Evolutionary conservation across 2,888 invertebrate genomes (phyloP).

Genomic region (Ectemnius continuus): DNA sequence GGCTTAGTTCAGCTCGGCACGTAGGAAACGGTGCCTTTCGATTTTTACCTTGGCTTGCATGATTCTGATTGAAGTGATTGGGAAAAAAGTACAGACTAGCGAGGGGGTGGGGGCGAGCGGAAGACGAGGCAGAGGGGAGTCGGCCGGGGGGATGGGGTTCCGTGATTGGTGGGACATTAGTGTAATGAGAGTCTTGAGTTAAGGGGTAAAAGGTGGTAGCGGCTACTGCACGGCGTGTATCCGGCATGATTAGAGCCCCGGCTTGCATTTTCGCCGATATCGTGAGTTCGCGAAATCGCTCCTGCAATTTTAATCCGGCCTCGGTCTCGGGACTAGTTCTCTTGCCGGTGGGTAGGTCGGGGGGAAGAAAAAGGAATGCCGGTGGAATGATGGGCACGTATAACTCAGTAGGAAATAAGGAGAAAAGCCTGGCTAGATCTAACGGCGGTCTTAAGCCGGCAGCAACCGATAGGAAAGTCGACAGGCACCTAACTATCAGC

Average conservation of each 20-base stretch:
- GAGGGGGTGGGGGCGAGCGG: slow-evolving; percentile 38
- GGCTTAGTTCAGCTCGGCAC: slow-evolving; percentile 18
- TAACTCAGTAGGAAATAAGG: slow-evolving; percentile 19
- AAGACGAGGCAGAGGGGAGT: slow-evolving; percentile 32
- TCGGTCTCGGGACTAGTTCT: slow-evolving; percentile 49
- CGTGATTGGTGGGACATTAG: slow-evolving; percentile 74
- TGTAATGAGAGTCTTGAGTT: slow-evolving; percentile 71
- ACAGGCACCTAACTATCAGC: background rate
- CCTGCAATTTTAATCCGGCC: slow-evolving; percentile 62
- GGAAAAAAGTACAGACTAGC: slow-evolving; percentile 53
- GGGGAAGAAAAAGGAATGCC: slow-evolving; percentile 31
- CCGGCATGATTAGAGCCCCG: slow-evolving; percentile 69
- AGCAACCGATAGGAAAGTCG: slow-evolving; percentile 18
- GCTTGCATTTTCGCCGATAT: slow-evolving; percentile 62
- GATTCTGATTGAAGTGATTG: slow-evolving; percentile 67
- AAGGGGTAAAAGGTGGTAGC: slow-evolving; percentile 75
- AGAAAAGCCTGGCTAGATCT: slow-evolving; percentile 10
- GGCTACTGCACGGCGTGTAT: slow-evolving; percentile 63
- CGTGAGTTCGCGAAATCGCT: slow-evolving; percentile 68
- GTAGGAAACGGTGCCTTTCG: slow-evolving; percentile 23
- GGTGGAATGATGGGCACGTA: slow-evolving; percentile 26
- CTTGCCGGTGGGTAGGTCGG: slow-evolving; percentile 13
- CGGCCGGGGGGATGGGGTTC: slow-evolving; percentile 51
- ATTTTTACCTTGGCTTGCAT: slow-evolving; percentile 66
- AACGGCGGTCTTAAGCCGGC: background rate